phyloP scores from a whole-genome alignment of 1,140 invertebrate genomes.

The Rhagoletis zephyria region DNA sequence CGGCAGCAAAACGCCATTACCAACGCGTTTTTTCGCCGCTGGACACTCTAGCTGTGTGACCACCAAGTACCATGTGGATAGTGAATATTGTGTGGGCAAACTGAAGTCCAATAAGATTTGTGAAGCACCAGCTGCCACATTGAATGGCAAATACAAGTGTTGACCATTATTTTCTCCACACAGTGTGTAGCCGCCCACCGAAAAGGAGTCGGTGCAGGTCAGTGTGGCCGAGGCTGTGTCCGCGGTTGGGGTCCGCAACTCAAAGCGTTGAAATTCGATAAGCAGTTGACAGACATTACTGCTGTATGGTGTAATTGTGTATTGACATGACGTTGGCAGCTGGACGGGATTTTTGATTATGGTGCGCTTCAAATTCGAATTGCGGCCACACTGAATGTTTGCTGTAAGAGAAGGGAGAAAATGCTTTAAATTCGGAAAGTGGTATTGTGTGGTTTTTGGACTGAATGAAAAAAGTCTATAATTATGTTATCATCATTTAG shows the following conservation, averaged over 20 bases:
- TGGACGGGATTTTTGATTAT: constrained; percentile 55
- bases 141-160: constrained; percentile 75
- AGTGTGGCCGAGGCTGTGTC: constrained; percentile 55
- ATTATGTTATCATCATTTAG: too few relatives aligned
- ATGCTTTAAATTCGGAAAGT: not conserved
- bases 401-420: constrained; percentile 33
- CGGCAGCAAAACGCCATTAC: constrained; percentile 54
- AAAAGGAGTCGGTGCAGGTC: constrained; percentile 77
- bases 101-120: constrained; percentile 63
- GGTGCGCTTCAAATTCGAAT: constrained; percentile 51
- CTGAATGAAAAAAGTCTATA: too few relatives aligned
- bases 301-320: constrained; percentile 68
- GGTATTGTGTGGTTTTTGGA: too few relatives aligned
- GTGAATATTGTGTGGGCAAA: constrained; percentile 58
- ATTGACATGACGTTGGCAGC: constrained; percentile 58
- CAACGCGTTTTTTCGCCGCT: constrained; percentile 56
- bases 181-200: constrained; percentile 73
- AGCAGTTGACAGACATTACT: constrained; percentile 79
- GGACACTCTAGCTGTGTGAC: constrained; percentile 78
- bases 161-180: constrained; percentile 88
- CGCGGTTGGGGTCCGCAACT: constrained; percentile 78
- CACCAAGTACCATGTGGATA: constrained; percentile 76
- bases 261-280: constrained; percentile 85
- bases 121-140: constrained; percentile 63
- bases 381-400: constrained; percentile 53